These are phyloP conservation scores for Ariopsis seemanni DNA, from an alignment of 2,113 vertebrate genomes.

Conservation along the genomic window DNA sequence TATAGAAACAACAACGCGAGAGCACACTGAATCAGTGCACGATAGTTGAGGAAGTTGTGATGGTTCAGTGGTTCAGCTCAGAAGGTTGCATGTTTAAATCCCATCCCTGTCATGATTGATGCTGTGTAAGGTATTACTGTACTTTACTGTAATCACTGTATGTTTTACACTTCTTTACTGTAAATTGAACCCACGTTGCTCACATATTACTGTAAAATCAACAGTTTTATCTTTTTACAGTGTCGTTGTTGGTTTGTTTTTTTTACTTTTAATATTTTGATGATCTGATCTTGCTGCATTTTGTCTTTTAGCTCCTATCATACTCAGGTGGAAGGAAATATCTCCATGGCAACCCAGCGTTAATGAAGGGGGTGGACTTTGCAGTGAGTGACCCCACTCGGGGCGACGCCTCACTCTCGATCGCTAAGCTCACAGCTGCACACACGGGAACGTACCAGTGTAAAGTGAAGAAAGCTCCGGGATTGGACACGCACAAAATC, in stretches of 20 bases:
- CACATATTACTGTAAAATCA: not conserved
- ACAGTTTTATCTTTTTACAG: not conserved
- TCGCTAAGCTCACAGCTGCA: slow-evolving; percentile 69
- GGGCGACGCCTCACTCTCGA: slow-evolving; percentile 84
- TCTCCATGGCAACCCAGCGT: slow-evolving; percentile 62
- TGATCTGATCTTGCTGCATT: not conserved
- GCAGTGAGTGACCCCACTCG: slow-evolving; percentile 75
- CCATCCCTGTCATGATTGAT: not conserved
- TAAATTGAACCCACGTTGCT: not conserved
- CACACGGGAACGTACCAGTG: slow-evolving; percentile 87
- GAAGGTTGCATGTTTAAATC: not conserved
- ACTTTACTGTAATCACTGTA: not conserved
- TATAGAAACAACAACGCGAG: not conserved
- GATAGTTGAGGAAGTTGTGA: not conserved
- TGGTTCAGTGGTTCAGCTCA: not conserved
- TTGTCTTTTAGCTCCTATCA: slow-evolving; percentile 72
- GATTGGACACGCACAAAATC: slow-evolving; percentile 78
- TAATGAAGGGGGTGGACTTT: slow-evolving; percentile 77
- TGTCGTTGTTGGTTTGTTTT: not conserved
- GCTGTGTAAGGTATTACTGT: not conserved
- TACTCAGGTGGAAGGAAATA: slow-evolving; percentile 76
- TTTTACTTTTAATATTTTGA: not conserved
- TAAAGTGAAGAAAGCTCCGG: slow-evolving; percentile 87
- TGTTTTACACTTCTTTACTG: no score
- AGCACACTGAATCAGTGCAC: not conserved